Base-by-base conservation (phyloP, 2,797 vertebrate species). In the Argentina silus region DNA sequence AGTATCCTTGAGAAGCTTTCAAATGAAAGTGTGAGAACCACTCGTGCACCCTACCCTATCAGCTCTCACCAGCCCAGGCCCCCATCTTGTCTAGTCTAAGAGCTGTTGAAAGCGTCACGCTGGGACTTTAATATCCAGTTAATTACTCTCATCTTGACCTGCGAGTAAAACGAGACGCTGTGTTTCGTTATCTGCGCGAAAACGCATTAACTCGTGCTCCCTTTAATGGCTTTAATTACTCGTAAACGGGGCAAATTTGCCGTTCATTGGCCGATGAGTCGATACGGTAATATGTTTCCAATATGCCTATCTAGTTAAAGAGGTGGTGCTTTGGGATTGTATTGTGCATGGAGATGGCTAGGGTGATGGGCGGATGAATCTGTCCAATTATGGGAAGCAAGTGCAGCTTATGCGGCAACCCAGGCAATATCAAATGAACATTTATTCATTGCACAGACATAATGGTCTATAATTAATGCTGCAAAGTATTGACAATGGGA, bases 141-240 rank as follows among this genome's bases (percentile, higher is more conserved):
- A 93, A 93, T 93, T 92, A 91, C 86, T 88, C 85, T 86, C 88
- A 83, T 89, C 87, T 92, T 90, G 87, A 93, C 93, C 93, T 88
- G 86, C 81, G 66, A 44, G 76, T 86, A 79, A 88, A 87, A 90
- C 81, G 76, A 90, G 83, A 82, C 68, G 70, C 78, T 79, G 75
- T 42, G 86, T 86, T 85, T 88, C 86, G 83, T 90, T 93, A 93
- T 94, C 91, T 87, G 81, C 78, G 80, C 80, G 85, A 82, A 88
- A 92, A 84, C 61, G 86, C 85, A 92, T 93, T 91, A 93, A 89
- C 76, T 73, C 82, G 84, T 80, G 85, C 48, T 80, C 89, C 85
- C 81, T 88, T 83, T 91, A 93, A 93, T 87, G 86, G 86, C 86
- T 91, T 93, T 93, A 94, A 94, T 93, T 93, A 93, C 86, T 90